phyloP scores from a whole-genome alignment of 2,888 invertebrate genomes.

The Protodeltote pygarga region DNA sequence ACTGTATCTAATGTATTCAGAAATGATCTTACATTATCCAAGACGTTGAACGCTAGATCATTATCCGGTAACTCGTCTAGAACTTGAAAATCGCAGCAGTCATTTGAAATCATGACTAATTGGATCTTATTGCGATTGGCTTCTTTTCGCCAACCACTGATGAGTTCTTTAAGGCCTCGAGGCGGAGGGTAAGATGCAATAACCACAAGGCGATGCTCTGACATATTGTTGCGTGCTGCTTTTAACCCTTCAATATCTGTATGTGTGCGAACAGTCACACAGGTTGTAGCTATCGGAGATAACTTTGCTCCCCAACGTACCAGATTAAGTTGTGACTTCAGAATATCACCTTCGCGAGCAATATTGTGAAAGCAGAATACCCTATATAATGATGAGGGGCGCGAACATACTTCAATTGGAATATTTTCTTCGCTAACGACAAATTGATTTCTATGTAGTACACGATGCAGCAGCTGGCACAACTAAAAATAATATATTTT shows the following conservation, averaged over 20 bases:
- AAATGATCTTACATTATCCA: conserved; percentile 41
- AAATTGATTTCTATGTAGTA: conserved; percentile 36
- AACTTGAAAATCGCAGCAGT: conserved; percentile 18
- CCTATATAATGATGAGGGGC: conserved; percentile 31
- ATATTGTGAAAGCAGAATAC: conserved; percentile 26
- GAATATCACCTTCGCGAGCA: conserved; percentile 11
- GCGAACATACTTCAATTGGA: neutral
- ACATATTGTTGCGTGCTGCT: conserved; percentile 29
- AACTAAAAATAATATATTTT: too few relatives aligned
- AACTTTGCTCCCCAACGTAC: conserved; percentile 36
- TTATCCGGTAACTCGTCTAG: conserved; percentile 26
- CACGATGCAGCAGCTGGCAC: conserved; percentile 24
- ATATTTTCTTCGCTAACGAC: conserved; percentile 34
- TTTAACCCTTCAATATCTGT: conserved; percentile 41
- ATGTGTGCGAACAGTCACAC: conserved; percentile 38
- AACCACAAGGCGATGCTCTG: conserved; percentile 42
- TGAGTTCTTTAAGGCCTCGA: conserved; percentile 43
- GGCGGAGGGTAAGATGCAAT: conserved; percentile 47
- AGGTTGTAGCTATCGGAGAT: conserved; percentile 15
- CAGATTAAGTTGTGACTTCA: conserved; percentile 36
- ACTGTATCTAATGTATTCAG: too few relatives aligned
- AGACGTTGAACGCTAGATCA: conserved; percentile 41
- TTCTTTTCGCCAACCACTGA: conserved; percentile 49
- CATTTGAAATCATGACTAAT: conserved; percentile 38
- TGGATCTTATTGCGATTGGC: conserved; percentile 37